Percentiles rank a stretch among this genome's conserved stretches.
Evolutionary conservation across 2,888 invertebrate species (phyloP).

Genomic region (Drosophila pullipes): DNA sequence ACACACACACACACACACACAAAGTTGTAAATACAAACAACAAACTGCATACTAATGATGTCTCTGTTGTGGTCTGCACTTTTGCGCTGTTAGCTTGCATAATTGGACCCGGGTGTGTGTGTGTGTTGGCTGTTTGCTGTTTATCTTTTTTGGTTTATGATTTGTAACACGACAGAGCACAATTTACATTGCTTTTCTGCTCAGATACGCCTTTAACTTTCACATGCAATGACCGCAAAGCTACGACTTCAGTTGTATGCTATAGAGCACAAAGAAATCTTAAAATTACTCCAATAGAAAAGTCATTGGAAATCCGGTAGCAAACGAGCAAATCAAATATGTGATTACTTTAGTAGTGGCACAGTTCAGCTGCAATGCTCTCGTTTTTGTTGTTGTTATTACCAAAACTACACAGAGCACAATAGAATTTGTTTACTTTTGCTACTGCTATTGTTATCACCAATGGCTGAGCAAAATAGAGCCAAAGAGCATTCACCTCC

Average conservation of each 20-base stretch:
- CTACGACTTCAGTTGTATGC: not conserved
- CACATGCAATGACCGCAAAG: constrained; percentile 2
- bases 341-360: not conserved
- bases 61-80: constrained; percentile 60
- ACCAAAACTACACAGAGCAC: not conserved
- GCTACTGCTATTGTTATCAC: not conserved
- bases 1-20: not conserved
- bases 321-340: not conserved
- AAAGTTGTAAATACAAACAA: constrained; percentile 48
- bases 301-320: not conserved
- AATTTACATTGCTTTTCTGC: not conserved
- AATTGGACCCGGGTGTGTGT: constrained; percentile 37
- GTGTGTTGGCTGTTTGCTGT: constrained; percentile 9
- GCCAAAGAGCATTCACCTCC: not conserved
- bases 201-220: constrained; percentile 22
- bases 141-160: constrained; percentile 43
- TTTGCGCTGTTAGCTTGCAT: constrained; percentile 49
- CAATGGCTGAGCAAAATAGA: not conserved
- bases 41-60: constrained; percentile 66
- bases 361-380: no score
- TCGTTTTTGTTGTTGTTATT: not conserved
- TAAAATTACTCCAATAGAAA: not conserved
- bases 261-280: no score
- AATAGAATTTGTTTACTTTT: not conserved
- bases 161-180: constrained; percentile 26